phyloP scores from a whole-genome alignment of 2,113 vertebrate genomes.

The Picathartes gymnocephalus region DNA sequence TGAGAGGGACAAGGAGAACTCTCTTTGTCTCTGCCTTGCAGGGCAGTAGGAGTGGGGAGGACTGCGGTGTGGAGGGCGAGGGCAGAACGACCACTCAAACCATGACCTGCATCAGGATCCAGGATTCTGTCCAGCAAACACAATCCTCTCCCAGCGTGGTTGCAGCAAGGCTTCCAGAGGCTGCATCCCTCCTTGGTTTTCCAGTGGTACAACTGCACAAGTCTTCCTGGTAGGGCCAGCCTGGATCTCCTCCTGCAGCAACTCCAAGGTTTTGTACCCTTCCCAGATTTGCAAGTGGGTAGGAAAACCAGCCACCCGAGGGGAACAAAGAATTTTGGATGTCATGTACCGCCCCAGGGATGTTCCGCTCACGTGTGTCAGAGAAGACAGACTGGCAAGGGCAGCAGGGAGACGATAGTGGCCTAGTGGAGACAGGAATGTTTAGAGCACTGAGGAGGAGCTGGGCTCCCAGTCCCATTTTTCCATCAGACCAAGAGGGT shows the following conservation, averaged over 20 bases:
- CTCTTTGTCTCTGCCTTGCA: not conserved
- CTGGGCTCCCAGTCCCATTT: not conserved
- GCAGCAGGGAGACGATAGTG: not conserved
- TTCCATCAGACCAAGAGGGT: not conserved
- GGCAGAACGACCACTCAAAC: not conserved
- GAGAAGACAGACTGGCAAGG: not conserved
- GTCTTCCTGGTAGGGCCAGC: not conserved
- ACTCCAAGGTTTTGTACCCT: not conserved
- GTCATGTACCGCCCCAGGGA: not conserved
- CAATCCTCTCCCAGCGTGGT: accelerated
- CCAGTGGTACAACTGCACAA: not conserved
- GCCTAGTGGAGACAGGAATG: not conserved
- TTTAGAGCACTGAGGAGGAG: not conserved
- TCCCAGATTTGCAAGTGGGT: not conserved
- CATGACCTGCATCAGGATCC: not conserved
- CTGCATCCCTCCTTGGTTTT: not conserved
- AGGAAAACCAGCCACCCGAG: not conserved
- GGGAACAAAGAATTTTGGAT: not conserved
- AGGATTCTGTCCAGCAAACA: not conserved
- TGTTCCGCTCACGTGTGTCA: not conserved
- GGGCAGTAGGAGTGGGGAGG: not conserved
- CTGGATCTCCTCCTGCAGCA: not conserved
- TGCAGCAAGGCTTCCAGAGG: not conserved
- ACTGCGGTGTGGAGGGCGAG: accelerated
- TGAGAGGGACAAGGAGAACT: not conserved